These are phyloP conservation scores for Manis javanica DNA, from an alignment of 2,797 vertebrate species.

Conservation along the genomic window DNA sequence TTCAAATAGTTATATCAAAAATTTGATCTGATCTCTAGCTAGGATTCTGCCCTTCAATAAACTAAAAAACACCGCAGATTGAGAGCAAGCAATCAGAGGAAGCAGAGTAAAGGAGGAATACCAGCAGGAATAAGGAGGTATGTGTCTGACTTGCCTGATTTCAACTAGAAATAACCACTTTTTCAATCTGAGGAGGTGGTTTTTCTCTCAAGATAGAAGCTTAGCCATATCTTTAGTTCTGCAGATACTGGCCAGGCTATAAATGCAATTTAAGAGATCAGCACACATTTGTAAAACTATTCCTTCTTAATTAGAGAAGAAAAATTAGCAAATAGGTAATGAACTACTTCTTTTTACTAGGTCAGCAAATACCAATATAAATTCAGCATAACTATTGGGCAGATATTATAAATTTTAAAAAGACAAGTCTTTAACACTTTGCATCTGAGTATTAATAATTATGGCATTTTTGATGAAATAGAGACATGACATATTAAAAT, in stretches of 20 bases:
- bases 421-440: neutral
- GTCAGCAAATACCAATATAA: neutral
- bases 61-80: neutral
- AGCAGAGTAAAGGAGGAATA: neutral
- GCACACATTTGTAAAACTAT: neutral
- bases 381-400: neutral
- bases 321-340: neutral
- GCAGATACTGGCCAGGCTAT: neutral
- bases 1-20: conserved; percentile 4
- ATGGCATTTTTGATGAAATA: neutral
- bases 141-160: neutral
- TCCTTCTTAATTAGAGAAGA: neutral
- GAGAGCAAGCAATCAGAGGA: neutral
- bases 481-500: neutral
- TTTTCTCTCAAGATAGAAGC: neutral
- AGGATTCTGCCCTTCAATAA: neutral
- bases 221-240: neutral
- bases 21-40: neutral
- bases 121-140: fast-evolving
- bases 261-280: neutral
- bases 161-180: neutral
- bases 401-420: neutral
- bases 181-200: fast-evolving
- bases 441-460: neutral
- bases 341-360: neutral